phyloP scores from a whole-genome alignment of 2,797 vertebrate genomes.

The Chelon auratus region DNA sequence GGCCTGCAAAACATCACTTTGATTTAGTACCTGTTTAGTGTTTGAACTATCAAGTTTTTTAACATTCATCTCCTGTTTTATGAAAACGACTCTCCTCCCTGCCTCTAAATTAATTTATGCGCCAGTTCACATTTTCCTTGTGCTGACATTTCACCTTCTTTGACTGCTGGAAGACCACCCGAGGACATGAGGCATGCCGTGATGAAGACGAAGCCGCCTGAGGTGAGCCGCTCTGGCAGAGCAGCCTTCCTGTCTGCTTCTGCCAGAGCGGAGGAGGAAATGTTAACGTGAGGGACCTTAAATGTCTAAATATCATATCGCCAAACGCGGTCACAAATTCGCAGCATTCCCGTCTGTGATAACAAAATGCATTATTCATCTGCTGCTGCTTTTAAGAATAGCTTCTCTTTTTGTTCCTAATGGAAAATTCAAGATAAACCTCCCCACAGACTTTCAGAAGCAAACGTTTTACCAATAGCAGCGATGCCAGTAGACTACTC shows the following conservation, averaged over 20 bases:
- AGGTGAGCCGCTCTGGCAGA: conserved; percentile 5
- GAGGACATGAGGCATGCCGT: conserved; percentile 27
- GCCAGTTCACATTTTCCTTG: conserved; percentile 21
- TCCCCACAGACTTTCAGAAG: conserved; percentile 40
- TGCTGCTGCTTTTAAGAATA: conserved; percentile 40
- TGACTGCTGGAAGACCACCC: conserved; percentile 11
- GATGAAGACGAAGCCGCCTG: conserved; percentile 28
- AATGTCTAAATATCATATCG: conserved; percentile 39
- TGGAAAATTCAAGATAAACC: conserved; percentile 64
- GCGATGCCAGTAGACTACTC: conserved; percentile 82
- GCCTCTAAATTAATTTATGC: conserved; percentile 17
- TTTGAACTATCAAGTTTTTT: conserved; percentile 1
- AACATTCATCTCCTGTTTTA: background rate
- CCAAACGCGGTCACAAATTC: conserved; percentile 36
- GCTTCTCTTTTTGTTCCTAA: conserved; percentile 31
- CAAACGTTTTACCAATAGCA: conserved; percentile 39
- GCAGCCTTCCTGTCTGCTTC: conserved; percentile 6
- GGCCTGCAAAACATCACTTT: background rate
- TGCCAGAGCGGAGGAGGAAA: conserved; percentile 18
- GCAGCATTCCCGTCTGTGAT: conserved; percentile 47
- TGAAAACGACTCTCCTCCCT: background rate
- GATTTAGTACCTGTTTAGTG: background rate
- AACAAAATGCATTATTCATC: conserved; percentile 66
- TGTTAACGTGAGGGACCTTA: conserved; percentile 3
- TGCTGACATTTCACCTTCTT: conserved; percentile 20